Base-by-base conservation (phyloP, 37 sponge, comb jelly and placozoan species). In the Eunapius fragilis region DNA sequence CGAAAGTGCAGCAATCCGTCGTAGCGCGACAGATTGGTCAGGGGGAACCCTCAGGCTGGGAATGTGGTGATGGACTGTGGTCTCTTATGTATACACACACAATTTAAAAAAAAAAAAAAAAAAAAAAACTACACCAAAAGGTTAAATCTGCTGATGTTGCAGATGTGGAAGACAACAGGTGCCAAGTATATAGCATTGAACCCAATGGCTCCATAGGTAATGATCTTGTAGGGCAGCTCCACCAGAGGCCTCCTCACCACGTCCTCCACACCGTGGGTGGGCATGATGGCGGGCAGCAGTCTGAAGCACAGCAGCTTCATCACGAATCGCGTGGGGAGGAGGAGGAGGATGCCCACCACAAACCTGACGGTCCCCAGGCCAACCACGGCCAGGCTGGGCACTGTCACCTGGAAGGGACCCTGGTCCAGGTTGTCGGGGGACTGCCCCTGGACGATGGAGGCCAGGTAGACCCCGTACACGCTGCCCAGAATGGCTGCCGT, bases 181-280 rank as follows among this genome's bases (percentile, higher is more conserved):
- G 13, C 37, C 10, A 92, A 76, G 75, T 81, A 91, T 22, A 47
- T 36, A 25, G 80, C 82, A 38, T 81, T 85, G 75, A 96, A 93
- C 35, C 95, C 96, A 70, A 96, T 86, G 19, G 81, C 22, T 19
- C 74, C 72, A 71, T 97, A 97, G 3, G 93, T 95, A 27, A 95
- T 84, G 24, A 95, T 58, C 78, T 93, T 94, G 85, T 94, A 94
- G 0, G 98, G 96, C 41, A 97, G 83, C 70, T 95, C 98, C 33
- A 95, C 91, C 71, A 91, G 77, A 0, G 95, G 94, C 49, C 91
- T 48, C 50, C 91, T 91, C 22, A 74, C 79, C 24, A 89, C 84
- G 49, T 91, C 90, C 80, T 84, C 83, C 73, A 93, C 90, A 25
- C 92, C 93, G 50, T 84, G 82, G 19, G 95, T 87, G 0, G 96